Conservation (phyloP, 2,113 vertebrate genomes). For the Nerophis lumbriciformis region DNA sequence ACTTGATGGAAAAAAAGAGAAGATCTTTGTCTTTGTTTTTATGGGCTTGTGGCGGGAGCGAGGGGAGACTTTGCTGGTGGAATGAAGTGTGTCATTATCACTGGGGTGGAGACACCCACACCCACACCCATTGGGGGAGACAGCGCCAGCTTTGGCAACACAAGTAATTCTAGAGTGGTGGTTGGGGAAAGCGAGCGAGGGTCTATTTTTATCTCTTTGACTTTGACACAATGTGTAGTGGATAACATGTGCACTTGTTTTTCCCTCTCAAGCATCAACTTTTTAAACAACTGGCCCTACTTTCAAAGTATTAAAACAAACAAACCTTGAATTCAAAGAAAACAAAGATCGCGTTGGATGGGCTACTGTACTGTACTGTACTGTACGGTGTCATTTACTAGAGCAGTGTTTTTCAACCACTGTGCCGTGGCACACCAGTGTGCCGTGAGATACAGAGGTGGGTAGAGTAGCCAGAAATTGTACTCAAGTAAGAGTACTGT, state of each 20-base stretch:
- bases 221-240: background rate
- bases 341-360: too few relatives aligned
- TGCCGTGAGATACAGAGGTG: too few relatives aligned
- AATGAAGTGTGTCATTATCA: conserved; percentile 52
- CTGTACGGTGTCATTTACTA: too few relatives aligned
- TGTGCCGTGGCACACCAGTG: too few relatives aligned
- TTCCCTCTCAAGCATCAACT: background rate
- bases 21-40: conserved; percentile 14
- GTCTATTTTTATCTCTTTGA: conserved; percentile 36
- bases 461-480: too few relatives aligned
- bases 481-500: too few relatives aligned
- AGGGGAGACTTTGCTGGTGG: conserved; percentile 10
- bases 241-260: background rate
- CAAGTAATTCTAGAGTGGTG: conserved; percentile 38
- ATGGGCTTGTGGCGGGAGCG: conserved; percentile 22
- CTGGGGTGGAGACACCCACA: conserved; percentile 51
- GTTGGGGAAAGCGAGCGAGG: conserved; percentile 30
- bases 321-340: too few relatives aligned
- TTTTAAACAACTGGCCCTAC: background rate
- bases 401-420: too few relatives aligned
- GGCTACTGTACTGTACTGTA: too few relatives aligned
- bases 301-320: background rate
- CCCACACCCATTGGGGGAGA: conserved; percentile 23
- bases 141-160: conserved; percentile 35
- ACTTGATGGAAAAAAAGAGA: background rate